These are phyloP conservation scores for Dendrophyllia cribrosa DNA, from an alignment of 64 coral and sea anemone species.

Conservation along the genomic window DNA sequence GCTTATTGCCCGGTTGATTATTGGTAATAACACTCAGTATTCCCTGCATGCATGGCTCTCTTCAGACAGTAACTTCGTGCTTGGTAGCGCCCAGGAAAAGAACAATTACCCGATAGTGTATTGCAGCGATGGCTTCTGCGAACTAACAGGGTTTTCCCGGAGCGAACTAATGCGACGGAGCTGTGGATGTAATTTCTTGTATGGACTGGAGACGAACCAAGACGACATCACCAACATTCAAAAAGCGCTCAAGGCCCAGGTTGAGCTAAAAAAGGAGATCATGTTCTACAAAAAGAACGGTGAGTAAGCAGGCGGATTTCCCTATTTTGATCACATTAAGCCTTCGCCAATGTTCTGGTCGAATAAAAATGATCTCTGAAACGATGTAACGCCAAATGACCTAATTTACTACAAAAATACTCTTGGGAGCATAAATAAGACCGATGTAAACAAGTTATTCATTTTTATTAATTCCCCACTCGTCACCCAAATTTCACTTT, in stretches of 20 bases:
- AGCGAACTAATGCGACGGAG: slow-evolving; percentile 90
- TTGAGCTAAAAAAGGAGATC: slow-evolving; percentile 93
- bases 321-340: not conserved
- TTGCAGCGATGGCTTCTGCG: slow-evolving; percentile 95
- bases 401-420: not conserved
- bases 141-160: slow-evolving; percentile 89
- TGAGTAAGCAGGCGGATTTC: slow-evolving; percentile 8
- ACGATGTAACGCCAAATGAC: not conserved
- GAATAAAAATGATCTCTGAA: not conserved
- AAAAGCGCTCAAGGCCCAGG: slow-evolving; percentile 75
- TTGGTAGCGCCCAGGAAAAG: slow-evolving; percentile 91
- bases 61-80: slow-evolving; percentile 92
- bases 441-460: not conserved
- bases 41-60: slow-evolving; percentile 37
- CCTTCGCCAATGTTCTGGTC: not conserved
- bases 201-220: slow-evolving; percentile 86
- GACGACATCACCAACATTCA: slow-evolving; percentile 83
- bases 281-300: slow-evolving; percentile 96
- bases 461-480: not conserved
- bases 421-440: not conserved
- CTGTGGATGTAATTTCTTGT: slow-evolving; percentile 87
- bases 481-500: not conserved
- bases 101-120: slow-evolving; percentile 97
- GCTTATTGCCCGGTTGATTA: slow-evolving; percentile 51
- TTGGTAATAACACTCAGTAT: slow-evolving; percentile 53